These are phyloP conservation scores for Agapostemon virescens DNA, from an alignment of 2,888 invertebrate genomes.

Conservation along the genomic window DNA sequence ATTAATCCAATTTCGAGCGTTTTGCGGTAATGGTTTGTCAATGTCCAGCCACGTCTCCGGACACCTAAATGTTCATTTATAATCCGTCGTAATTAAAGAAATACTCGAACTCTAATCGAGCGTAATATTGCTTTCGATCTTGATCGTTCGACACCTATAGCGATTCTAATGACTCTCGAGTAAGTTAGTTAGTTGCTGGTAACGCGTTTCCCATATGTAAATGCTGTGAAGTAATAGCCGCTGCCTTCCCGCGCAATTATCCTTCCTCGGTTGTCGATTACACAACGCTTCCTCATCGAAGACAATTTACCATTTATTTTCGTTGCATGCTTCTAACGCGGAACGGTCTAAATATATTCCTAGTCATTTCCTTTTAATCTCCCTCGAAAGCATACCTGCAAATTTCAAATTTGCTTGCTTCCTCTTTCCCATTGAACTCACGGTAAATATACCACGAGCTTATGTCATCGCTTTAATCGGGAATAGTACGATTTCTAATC, in stretches of 20 bases:
- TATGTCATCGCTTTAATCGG: too few species aligned
- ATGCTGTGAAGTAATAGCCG: constrained; percentile 25
- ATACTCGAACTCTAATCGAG: constrained; percentile 22
- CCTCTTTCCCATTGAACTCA: neutral
- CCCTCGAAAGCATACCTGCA: neutral
- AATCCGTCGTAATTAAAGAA: constrained; percentile 32
- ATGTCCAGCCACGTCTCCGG: neutral
- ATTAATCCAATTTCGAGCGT: constrained; percentile 23
- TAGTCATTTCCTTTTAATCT: constrained; percentile 18
- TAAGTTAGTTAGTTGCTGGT: constrained; percentile 4
- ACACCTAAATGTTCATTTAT: constrained; percentile 28
- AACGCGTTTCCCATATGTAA: constrained; percentile 20
- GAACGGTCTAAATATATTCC: constrained; percentile 6
- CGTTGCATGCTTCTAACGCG: neutral
- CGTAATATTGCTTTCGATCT: constrained; percentile 22
- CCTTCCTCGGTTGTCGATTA: constrained; percentile 35
- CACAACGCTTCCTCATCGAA: constrained; percentile 33
- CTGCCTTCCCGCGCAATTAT: constrained; percentile 43
- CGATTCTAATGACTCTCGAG: constrained; percentile 10
- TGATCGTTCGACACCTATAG: constrained; percentile 41
- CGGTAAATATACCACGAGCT: neutral
- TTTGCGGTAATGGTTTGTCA: constrained; percentile 7
- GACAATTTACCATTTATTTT: constrained; percentile 14
- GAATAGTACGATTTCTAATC: neutral
- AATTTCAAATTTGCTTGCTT: neutral